Evolutionary conservation across 64 coral and sea anemone species (phyloP), one percentile per base, ranked within the genome.

Genomic region (Acropora tenuis): DNA sequence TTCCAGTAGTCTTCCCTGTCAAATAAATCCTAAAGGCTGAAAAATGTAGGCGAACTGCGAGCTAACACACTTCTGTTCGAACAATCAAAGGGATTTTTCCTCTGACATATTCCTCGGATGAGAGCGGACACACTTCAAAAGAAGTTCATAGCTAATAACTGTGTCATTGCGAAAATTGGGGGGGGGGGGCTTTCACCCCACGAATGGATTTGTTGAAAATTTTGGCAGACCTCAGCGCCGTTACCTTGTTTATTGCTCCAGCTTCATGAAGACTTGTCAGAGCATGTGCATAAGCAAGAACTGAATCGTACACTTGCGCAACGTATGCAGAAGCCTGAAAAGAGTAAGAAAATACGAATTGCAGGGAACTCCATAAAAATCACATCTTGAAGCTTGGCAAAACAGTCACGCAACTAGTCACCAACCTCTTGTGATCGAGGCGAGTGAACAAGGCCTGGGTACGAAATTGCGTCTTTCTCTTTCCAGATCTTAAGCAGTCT

Each of bases 231-330:
- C 11, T 63, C 15, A 63, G 60, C 60, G 13, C 16, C 60, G 82
- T 89, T 57, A 99, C 91, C 88, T 99, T 95, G 67, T 80, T 88
- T 55, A 91, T 91, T 6, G 85, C 65, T 77, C 95, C 90, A 2
- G 89, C 55, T 91, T 99, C 94, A 60, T 99, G 94, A 72, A 99
- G 76, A 80, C 94, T 77, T 76, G 94, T 95, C 18, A 99, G 79
- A 44, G 97, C 97, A 58, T 95, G 87, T 19, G 94, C 97, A 87
- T 94, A 99, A 48, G 97, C 91, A 41, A 99, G 88, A 77, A 99
- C 94, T 3, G 97, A 84, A 81, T 99, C 97, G 50, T 93, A 95
- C 41, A 99, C 97, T 47, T 99, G 97, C 41, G 97, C 94, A 43
- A 93, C 95, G 84, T 96, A 99, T 8, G 88, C 79, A 1, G 97